Percentiles rank a stretch among this genome's conserved stretches.
Conservation (phyloP, 2,797 vertebrate genomes). For the Philypnodon macrostomus region DNA sequence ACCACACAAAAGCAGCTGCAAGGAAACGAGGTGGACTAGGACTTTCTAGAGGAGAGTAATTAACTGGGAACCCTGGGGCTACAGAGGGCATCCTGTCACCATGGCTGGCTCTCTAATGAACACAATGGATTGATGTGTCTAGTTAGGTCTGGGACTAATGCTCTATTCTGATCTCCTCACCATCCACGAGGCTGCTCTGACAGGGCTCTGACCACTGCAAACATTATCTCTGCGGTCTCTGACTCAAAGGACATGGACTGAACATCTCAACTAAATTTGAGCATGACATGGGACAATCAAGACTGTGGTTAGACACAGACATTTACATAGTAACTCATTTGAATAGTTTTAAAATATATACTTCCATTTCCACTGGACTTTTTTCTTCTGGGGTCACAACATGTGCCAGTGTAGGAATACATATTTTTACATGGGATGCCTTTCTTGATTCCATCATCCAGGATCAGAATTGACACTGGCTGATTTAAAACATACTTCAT, state of each 20-base stretch:
- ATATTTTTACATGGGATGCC: too few relatives aligned
- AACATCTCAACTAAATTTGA: constrained; percentile 22
- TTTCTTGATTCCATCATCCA: too few relatives aligned
- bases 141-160: constrained; percentile 33
- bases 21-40: constrained; percentile 23
- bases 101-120: constrained; percentile 49
- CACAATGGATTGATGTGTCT: constrained; percentile 55
- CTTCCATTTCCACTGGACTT: too few relatives aligned
- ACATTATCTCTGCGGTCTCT: constrained; percentile 16
- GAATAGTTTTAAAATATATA: too few relatives aligned
- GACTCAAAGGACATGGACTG: constrained; percentile 1
- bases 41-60: constrained; percentile 53
- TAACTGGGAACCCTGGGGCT: constrained; percentile 52
- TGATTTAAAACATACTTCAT: too few relatives aligned
- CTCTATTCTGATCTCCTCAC: constrained; percentile 30
- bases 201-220: constrained; percentile 22
- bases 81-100: constrained; percentile 46
- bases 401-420: too few relatives aligned
- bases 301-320: background rate
- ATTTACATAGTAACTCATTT: background rate
- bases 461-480: too few relatives aligned
- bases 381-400: too few relatives aligned
- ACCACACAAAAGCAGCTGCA: constrained; percentile 51
- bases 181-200: constrained; percentile 12
- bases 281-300: constrained; percentile 7